Evolutionary conservation across 2,113 vertebrate genomes (phyloP).

Genomic region (Corynorhinus townsendii): DNA sequence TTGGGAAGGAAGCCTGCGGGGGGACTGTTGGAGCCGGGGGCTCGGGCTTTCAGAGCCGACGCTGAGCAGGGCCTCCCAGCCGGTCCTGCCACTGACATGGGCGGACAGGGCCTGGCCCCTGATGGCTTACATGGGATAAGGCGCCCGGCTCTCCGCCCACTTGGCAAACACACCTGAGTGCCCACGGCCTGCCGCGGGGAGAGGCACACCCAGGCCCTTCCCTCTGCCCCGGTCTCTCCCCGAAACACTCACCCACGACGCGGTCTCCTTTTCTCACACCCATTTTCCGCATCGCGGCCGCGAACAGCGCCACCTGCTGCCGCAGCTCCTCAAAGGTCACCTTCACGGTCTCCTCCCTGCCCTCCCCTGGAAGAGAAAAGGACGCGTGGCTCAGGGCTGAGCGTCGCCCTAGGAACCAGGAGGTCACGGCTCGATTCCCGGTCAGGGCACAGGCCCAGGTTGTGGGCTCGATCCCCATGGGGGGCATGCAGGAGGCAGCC

Average conservation of each 20-base stretch:
- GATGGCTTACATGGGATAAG: rapidly evolving
- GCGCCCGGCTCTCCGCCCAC: background rate
- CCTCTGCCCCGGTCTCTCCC: background rate
- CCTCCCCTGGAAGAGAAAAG: slow-evolving; percentile 86
- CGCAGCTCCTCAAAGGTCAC: slow-evolving; percentile 93
- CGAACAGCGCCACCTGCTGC: slow-evolving; percentile 90
- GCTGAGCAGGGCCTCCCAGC: rapidly evolving
- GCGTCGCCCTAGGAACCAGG: too few relatives aligned
- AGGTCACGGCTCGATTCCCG: too few relatives aligned
- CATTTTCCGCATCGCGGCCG: slow-evolving; percentile 96
- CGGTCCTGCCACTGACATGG: background rate
- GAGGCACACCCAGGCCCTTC: too few relatives aligned
- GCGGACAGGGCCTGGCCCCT: too few relatives aligned
- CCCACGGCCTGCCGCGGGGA: rapidly evolving
- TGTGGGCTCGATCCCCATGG: too few relatives aligned
- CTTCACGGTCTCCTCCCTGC: slow-evolving; percentile 91
- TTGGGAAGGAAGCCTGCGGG: slow-evolving; percentile 93
- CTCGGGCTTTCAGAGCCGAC: too few relatives aligned
- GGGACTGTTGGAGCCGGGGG: background rate
- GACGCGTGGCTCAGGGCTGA: too few relatives aligned
- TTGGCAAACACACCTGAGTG: background rate
- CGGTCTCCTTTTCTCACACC: slow-evolving; percentile 90
- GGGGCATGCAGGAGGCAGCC: too few relatives aligned
- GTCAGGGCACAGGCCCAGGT: too few relatives aligned
- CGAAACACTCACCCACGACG: slow-evolving; percentile 87